Evolutionary conservation across 2,113 vertebrate genomes (phyloP).

Genomic region (Hucho hucho): DNA sequence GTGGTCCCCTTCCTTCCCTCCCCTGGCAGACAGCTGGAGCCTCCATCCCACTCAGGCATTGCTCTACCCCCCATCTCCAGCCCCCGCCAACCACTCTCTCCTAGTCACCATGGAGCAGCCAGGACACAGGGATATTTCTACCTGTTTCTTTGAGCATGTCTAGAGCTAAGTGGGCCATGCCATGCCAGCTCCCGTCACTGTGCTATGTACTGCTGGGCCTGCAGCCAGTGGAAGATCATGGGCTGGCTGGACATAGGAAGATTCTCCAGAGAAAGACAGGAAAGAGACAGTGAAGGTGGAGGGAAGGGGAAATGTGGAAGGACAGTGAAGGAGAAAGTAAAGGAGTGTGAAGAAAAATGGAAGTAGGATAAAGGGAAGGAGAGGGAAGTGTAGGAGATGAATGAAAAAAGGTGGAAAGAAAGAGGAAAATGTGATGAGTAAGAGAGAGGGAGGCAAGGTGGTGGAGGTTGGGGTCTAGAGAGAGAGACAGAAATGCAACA

Average conservation of each 20-base stretch:
- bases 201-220: not conserved
- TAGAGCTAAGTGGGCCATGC: constrained; percentile 47
- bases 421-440: not conserved
- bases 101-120: constrained; percentile 34
- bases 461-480: not conserved
- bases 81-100: constrained; percentile 29
- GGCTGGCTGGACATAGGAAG: constrained; percentile 14
- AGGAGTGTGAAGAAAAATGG: too few species aligned
- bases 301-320: not conserved
- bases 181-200: constrained; percentile 1
- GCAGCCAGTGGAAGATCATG: not conserved
- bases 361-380: not conserved
- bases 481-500: too few species aligned
- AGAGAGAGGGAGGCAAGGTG: not conserved
- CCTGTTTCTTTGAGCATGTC: constrained; percentile 12
- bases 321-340: not conserved
- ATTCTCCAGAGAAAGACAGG: constrained; percentile 3
- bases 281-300: constrained; percentile 8
- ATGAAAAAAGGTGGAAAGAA: not conserved
- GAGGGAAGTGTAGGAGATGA: not conserved
- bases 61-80: constrained; percentile 13
- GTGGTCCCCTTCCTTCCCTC: constrained; percentile 46
- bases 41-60: constrained; percentile 38
- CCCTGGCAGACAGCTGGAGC: constrained; percentile 38
- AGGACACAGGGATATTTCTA: constrained; percentile 30